Evolutionary conservation across 2,113 vertebrate species (phyloP).

Genomic region (Chinchilla lanigera): DNA sequence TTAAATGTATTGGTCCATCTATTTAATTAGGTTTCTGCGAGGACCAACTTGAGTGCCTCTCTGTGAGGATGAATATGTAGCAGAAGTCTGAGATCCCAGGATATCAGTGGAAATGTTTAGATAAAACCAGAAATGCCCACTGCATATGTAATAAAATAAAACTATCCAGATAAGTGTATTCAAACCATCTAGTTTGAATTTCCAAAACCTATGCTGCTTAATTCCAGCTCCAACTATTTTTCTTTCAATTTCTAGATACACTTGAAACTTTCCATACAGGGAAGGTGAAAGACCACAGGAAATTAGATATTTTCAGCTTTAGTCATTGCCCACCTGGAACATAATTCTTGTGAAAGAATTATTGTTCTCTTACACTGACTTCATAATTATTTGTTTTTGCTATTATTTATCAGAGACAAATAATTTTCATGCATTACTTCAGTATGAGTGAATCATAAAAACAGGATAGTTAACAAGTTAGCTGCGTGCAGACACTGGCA

Average conservation of each 20-base stretch:
- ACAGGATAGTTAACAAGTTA: neutral
- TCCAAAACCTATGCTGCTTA: neutral
- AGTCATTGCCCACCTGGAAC: neutral
- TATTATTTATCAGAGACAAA: neutral
- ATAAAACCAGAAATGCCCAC: neutral
- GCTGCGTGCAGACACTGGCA: neutral
- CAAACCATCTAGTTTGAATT: neutral
- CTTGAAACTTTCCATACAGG: neutral
- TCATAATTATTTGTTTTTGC: neutral
- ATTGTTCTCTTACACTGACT: constrained; percentile 2
- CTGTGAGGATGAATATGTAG: neutral
- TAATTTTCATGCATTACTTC: neutral
- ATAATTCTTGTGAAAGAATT: constrained; percentile 56
- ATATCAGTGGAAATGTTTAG: neutral
- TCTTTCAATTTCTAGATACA: constrained; percentile 46
- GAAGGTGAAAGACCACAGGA: constrained; percentile 24
- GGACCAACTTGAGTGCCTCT: neutral
- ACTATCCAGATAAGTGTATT: neutral
- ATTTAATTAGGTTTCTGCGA: constrained; percentile 17
- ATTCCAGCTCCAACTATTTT: constrained; percentile 28
- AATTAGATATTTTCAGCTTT: constrained; percentile 35
- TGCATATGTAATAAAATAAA: neutral
- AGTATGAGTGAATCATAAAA: neutral
- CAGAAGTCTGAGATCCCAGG: neutral
- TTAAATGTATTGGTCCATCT: constrained; percentile 1